phyloP scores from a whole-genome alignment of 2,797 vertebrate genomes.

The Lithobates pipiens region DNA sequence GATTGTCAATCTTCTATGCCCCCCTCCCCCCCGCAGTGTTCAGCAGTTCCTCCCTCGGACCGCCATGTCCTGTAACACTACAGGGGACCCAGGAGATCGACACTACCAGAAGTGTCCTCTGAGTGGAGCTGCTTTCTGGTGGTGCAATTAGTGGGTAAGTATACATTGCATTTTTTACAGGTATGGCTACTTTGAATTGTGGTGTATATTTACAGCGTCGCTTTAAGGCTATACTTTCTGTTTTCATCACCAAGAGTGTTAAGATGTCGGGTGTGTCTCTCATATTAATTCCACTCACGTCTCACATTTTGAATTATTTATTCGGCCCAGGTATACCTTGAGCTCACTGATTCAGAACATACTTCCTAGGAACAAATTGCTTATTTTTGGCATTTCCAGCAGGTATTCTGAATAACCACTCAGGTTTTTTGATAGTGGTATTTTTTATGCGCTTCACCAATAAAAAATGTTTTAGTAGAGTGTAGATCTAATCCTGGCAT shows the following conservation, averaged over 20 bases:
- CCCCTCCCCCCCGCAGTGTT: too few species aligned
- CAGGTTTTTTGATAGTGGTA: conserved; percentile 51
- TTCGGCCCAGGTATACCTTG: conserved; percentile 27
- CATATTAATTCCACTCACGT: conserved; percentile 13
- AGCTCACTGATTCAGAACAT: not conserved
- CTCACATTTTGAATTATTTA: conserved; percentile 35
- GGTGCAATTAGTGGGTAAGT: too few species aligned
- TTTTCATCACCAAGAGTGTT: not conserved
- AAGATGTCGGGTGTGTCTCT: conserved; percentile 11
- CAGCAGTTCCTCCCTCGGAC: too few species aligned
- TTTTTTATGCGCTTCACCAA: conserved; percentile 45
- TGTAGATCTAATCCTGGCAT: conserved; percentile 44
- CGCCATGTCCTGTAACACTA: too few species aligned
- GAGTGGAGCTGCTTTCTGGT: too few species aligned
- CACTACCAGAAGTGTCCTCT: too few species aligned
- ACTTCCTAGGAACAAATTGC: conserved; percentile 17
- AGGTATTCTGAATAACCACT: conserved; percentile 47
- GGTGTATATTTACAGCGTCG: too few species aligned
- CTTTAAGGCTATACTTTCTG: too few species aligned
- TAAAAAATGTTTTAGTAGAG: conserved; percentile 33
- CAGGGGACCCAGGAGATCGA: too few species aligned
- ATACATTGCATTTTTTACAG: too few species aligned
- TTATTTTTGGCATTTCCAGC: conserved; percentile 19
- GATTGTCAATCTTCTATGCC: too few species aligned
- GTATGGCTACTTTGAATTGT: too few species aligned